phyloP scores from a whole-genome alignment of 1,140 invertebrate species.

The Anthonomus grandis region DNA sequence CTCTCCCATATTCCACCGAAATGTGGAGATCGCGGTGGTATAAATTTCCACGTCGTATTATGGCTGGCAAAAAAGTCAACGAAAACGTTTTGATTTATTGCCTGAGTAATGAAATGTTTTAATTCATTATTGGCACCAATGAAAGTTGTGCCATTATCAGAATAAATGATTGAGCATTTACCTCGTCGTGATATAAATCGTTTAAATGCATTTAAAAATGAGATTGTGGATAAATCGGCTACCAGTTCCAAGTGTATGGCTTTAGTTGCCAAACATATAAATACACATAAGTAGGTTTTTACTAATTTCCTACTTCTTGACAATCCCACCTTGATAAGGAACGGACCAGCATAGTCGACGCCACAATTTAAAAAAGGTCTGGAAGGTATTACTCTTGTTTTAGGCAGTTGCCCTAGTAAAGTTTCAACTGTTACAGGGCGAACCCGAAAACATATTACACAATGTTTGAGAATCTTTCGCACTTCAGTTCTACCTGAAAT shows the following conservation, averaged over 20 bases:
- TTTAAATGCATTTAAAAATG: constrained; percentile 37
- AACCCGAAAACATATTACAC: constrained; percentile 19
- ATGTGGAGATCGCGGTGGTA: constrained; percentile 32
- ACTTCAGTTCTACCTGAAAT: neutral
- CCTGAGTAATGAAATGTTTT: constrained; percentile 8
- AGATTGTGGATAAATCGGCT: constrained; percentile 28
- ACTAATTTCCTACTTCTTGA: constrained; percentile 11
- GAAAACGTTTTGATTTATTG: constrained; percentile 12
- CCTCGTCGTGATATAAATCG: constrained; percentile 40
- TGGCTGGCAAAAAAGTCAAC: constrained; percentile 2
- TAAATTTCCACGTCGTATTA: constrained; percentile 35
- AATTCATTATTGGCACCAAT: constrained; percentile 17
- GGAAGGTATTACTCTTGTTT: constrained; percentile 23
- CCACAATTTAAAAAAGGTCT: constrained; percentile 39
- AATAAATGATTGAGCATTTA: constrained; percentile 29
- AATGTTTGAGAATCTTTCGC: neutral
- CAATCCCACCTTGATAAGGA: constrained; percentile 31
- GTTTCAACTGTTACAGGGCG: constrained; percentile 21
- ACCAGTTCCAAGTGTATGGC: constrained; percentile 47
- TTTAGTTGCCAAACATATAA: constrained; percentile 42
- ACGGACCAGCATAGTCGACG: constrained; percentile 42
- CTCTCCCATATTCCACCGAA: too few species aligned
- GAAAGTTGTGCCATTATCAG: constrained; percentile 29
- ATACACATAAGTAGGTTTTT: constrained; percentile 44
- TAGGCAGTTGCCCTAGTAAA: constrained; percentile 25